Percentiles rank a stretch among this genome's conserved stretches.
Evolutionary conservation across 2,113 vertebrate genomes (phyloP).

Genomic region (Solea solea): DNA sequence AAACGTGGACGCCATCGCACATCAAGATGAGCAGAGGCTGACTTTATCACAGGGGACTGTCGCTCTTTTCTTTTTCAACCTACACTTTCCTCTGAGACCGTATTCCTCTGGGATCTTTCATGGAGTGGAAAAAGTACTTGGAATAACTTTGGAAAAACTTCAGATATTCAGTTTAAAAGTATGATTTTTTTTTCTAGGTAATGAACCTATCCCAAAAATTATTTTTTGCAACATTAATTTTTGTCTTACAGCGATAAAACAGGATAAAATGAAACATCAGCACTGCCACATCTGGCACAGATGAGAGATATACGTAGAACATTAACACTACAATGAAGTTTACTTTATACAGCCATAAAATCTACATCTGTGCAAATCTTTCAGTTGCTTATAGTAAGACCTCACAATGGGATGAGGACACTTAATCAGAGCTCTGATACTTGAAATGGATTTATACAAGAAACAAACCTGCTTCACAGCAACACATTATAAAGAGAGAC

Average conservation of each 20-base stretch:
- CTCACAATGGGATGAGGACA: slow-evolving; percentile 3
- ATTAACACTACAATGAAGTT: slow-evolving; percentile 36
- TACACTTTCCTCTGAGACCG: neutral
- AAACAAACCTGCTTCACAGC: slow-evolving; percentile 28
- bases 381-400: slow-evolving; percentile 3
- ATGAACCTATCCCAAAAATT: neutral
- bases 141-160: slow-evolving; percentile 29
- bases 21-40: neutral
- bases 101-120: neutral
- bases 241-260: slow-evolving; percentile 33
- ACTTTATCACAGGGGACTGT: neutral
- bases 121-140: neutral
- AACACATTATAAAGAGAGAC: slow-evolving; percentile 32
- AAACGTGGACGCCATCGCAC: neutral
- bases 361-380: slow-evolving; percentile 30
- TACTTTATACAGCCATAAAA: neutral
- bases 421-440: neutral
- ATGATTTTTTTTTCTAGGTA: slow-evolving; percentile 20
- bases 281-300: slow-evolving; percentile 39
- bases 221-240: slow-evolving; percentile 59
- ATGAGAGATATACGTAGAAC: slow-evolving; percentile 41
- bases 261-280: slow-evolving; percentile 18
- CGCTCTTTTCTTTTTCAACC: neutral
- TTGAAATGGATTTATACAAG: slow-evolving; percentile 23
- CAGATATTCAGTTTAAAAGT: slow-evolving; percentile 11